Evolutionary conservation across 2,797 vertebrate genomes (phyloP).

Genomic region (Avahi laniger): DNA sequence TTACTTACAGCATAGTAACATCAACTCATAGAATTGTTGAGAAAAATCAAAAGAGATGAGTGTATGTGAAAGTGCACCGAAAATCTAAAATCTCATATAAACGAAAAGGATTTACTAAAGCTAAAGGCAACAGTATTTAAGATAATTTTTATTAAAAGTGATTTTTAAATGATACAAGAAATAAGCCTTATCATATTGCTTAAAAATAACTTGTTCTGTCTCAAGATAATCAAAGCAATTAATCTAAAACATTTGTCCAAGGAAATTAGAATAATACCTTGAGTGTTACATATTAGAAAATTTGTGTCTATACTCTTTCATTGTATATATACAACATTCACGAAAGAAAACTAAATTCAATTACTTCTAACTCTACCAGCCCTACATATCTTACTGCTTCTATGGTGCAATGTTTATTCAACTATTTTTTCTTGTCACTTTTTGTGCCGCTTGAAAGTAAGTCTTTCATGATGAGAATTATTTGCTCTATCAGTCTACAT

Average conservation of each 20-base stretch:
- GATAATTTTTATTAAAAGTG: conserved; percentile 51
- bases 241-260: conserved; percentile 32
- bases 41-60: conserved; percentile 6
- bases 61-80: background rate
- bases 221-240: conserved; percentile 55
- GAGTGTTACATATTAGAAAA: background rate
- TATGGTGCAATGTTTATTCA: background rate
- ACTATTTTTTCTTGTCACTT: conserved; percentile 19
- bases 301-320: background rate
- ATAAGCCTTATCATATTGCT: background rate
- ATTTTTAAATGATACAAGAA: conserved; percentile 53
- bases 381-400: background rate
- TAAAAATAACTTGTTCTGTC: conserved; percentile 24
- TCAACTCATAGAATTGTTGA: background rate
- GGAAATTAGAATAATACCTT: conserved; percentile 40
- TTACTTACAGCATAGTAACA: background rate
- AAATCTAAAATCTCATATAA: conserved; percentile 31
- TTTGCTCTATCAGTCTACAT: background rate
- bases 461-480: background rate
- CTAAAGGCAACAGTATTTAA: conserved; percentile 41
- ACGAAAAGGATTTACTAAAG: conserved; percentile 11
- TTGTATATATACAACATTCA: background rate
- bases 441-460: conserved; percentile 25
- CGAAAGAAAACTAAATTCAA: conserved; percentile 29
- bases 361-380: conserved; percentile 5